Evolutionary conservation across 2,888 invertebrate species (phyloP), one percentile per base, ranked within the genome.

Genomic region (Dryobotodes eremita): DNA sequence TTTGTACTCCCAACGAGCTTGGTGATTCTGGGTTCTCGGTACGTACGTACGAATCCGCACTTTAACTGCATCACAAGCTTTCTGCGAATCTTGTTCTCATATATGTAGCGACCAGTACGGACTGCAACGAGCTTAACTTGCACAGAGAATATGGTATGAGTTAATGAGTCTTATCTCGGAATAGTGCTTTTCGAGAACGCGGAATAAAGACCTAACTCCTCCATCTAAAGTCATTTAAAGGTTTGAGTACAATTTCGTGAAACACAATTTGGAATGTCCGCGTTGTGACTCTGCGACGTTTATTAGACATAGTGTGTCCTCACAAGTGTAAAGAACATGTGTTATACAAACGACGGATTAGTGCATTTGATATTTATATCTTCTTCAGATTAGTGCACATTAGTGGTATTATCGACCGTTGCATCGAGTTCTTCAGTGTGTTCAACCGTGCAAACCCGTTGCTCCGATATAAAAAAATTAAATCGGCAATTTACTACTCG

Each of bases 181-280:
- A 84, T 64, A 84, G 53, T 65, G 64, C 23, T 64, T 64, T 68
- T 65, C 84, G 69, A 61, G 59, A 61, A 61, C 6, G 17, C 15
- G 26, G 26, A 59, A 26, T 59, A 61, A 31, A 31, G 8, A 6
- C 7, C 4, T 57, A 64, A 68, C 42, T 57, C 48, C 42, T 59
- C 7, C 13, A n/a, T 69, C 69, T 80, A 48, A 70, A 46, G 46
- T 65, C n/a, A 80, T 84, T 79, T 79, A 42, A 57, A 80, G 71
- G 66, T 62, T 26, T n/a, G 20, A 68, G 15, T 20, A 64, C 26
- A 68, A 80, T 53, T 57, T 17, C 17, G 7, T 62, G 50, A 59
- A 61, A 80, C 23, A 71, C 23, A 2, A 15, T 68, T 72, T 36
- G 57, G 55, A 66, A 79, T 62, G 13, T n/a, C 46, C 48, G 46